A percentile compares a stretch with the other conserved stretches of the same genome.
Conservation (phyloP, 2,888 invertebrate species). For the Ennomos erosarius region DNA sequence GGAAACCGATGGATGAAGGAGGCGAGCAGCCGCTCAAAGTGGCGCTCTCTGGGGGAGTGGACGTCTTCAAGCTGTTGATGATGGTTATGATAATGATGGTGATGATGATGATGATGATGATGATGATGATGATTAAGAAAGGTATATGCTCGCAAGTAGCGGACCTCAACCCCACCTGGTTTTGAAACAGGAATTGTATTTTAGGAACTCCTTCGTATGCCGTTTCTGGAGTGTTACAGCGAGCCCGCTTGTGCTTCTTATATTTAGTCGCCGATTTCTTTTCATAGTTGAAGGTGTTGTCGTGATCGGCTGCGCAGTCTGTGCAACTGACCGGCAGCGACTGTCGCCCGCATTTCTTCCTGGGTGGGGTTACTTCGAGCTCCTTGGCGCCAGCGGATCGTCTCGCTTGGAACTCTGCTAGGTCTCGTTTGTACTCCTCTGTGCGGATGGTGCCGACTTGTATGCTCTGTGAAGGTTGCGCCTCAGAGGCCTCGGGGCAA, state of each 20-base stretch:
- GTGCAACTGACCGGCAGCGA: conserved; percentile 76
- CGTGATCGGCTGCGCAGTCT: conserved; percentile 68
- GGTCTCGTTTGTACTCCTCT: conserved; percentile 77
- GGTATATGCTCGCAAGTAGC: no score
- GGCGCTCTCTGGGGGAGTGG: no score
- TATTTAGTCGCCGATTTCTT: conserved; percentile 74
- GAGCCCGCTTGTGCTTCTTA: conserved; percentile 67
- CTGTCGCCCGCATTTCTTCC: conserved; percentile 73
- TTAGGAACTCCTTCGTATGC: conserved; percentile 63
- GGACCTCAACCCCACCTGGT: conserved; percentile 50
- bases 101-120: no score
- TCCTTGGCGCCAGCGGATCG: conserved; percentile 65
- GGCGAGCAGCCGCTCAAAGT: no score
- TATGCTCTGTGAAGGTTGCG: conserved; percentile 44
- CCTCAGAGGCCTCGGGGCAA: conserved; percentile 48
- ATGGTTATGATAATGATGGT: no score
- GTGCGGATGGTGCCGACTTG: conserved; percentile 74
- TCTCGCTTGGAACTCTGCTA: conserved; percentile 80
- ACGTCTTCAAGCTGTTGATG: no score
- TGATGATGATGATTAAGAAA: no score
- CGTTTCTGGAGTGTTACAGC: conserved; percentile 62
- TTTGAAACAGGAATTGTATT: conserved; percentile 81
- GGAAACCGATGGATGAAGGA: no score
- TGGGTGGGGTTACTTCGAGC: conserved; percentile 61
- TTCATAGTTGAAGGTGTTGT: conserved; percentile 76